phyloP scores from a whole-genome alignment of 2,888 invertebrate species.

The Thecocarcelia acutangulata region DNA sequence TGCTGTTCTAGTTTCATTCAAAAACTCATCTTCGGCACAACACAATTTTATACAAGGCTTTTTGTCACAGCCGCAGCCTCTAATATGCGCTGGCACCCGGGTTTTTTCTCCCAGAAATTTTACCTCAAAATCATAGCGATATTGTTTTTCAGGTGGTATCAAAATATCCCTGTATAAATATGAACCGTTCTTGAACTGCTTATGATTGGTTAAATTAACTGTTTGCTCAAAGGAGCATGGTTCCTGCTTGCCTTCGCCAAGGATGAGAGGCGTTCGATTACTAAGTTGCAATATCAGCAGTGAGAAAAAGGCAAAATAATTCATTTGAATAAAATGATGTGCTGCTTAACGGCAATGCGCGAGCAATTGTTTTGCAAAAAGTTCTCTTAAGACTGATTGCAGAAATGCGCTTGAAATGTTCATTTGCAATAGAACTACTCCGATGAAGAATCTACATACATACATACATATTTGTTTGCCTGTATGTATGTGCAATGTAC shows the following conservation, averaged over 20 bases:
- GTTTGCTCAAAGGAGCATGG: constrained; percentile 71
- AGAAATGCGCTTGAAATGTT: too few relatives aligned
- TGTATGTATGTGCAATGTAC: too few relatives aligned
- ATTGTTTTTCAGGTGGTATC: constrained; percentile 69
- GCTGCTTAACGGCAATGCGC: not conserved
- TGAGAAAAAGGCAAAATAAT: not conserved
- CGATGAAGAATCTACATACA: too few relatives aligned
- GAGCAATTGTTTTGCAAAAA: too few relatives aligned
- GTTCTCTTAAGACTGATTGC: too few relatives aligned
- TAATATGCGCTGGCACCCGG: constrained; percentile 62
- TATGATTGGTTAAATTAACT: constrained; percentile 72
- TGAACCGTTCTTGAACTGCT: constrained; percentile 70
- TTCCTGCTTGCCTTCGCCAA: not conserved
- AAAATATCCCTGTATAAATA: constrained; percentile 72
- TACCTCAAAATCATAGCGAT: constrained; percentile 67
- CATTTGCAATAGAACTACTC: too few relatives aligned
- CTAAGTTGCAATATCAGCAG: not conserved
- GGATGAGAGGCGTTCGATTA: not conserved
- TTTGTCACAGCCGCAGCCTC: constrained; percentile 75
- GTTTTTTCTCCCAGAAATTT: constrained; percentile 31
- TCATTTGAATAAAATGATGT: constrained; percentile 31
- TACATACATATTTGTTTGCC: too few relatives aligned
- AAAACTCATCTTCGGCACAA: constrained; percentile 68
- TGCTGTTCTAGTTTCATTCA: not conserved
- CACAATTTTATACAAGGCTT: constrained; percentile 74